A percentile compares a stretch with the other conserved stretches of the same genome.
Evolutionary conservation across 1,140 invertebrate genomes (phyloP).

Genomic region (Diabrotica virgifera): DNA sequence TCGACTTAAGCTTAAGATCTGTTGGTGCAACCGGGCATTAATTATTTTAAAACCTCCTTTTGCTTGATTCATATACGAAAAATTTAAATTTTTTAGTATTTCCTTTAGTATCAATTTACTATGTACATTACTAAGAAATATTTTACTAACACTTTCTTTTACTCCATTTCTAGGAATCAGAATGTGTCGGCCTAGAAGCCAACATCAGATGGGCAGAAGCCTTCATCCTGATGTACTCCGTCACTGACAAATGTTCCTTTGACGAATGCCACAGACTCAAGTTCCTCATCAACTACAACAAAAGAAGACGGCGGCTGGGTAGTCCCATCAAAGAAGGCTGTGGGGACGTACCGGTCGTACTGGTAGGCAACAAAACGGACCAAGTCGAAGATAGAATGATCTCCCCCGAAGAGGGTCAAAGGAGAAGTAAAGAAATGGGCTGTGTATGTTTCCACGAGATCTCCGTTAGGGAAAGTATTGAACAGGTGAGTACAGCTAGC

Average conservation of each 20-base stretch:
- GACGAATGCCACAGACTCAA: slow-evolving; percentile 78
- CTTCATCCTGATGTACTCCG: slow-evolving; percentile 80
- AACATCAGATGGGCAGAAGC: slow-evolving; percentile 82
- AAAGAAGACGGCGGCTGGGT: slow-evolving; percentile 61
- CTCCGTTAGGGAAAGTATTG: slow-evolving; percentile 76
- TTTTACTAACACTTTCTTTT: neutral
- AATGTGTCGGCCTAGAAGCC: slow-evolving; percentile 66
- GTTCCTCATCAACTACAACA: slow-evolving; percentile 76
- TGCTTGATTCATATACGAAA: no score
- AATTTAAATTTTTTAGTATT: no score
- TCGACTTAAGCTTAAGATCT: no score
- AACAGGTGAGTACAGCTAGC: slow-evolving; percentile 56
- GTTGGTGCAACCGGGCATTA: no score
- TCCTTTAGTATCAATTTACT: no score
- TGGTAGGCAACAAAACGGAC: slow-evolving; percentile 81
- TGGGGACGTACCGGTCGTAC: slow-evolving; percentile 67
- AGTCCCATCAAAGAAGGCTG: slow-evolving; percentile 44
- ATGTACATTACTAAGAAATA: no score
- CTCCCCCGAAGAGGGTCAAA: slow-evolving; percentile 64
- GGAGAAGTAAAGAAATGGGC: slow-evolving; percentile 71
- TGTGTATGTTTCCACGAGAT: slow-evolving; percentile 82
- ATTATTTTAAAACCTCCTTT: no score
- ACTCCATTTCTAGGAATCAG: slow-evolving; percentile 56
- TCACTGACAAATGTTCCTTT: slow-evolving; percentile 80
- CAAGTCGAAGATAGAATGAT: slow-evolving; percentile 76